phyloP scores from a whole-genome alignment of 92 coral and sea anemone genomes.

The Porites cylindrica region DNA sequence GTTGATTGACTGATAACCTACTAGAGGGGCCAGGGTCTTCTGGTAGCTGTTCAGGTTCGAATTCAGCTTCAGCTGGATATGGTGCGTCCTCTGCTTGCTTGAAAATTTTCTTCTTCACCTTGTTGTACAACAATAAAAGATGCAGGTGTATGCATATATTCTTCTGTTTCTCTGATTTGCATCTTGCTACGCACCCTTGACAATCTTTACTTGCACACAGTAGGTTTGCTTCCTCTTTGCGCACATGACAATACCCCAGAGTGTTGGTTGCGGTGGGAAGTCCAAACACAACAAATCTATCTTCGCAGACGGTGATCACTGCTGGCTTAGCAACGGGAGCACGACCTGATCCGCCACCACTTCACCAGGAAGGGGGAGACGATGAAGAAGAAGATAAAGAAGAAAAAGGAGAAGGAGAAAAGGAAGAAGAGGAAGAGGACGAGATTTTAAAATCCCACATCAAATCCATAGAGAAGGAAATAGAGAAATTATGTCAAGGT shows the following conservation, averaged over 20 bases:
- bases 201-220: slow-evolving; percentile 4
- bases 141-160: not conserved
- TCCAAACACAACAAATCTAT: slow-evolving; percentile 29
- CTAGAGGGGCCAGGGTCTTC: not conserved
- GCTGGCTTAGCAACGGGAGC: not conserved
- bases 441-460: no score
- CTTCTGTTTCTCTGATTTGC: slow-evolving; percentile 3
- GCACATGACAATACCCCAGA: slow-evolving; percentile 43
- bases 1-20: not conserved
- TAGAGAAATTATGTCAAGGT: no score
- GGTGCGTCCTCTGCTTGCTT: not conserved
- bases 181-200: slow-evolving; percentile 4
- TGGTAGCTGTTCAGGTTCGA: not conserved
- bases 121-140: not conserved
- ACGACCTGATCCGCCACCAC: no score
- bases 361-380: no score
- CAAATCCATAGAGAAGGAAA: no score
- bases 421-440: no score
- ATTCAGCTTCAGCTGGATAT: not conserved
- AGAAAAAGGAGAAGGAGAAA: no score
- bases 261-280: slow-evolving; percentile 46
- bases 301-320: slow-evolving; percentile 21
- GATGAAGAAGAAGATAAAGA: no score
- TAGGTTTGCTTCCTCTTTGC: not conserved
- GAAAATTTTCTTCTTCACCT: slow-evolving; percentile 14